phyloP scores from a whole-genome alignment of 2,797 vertebrate genomes.

The Sebastes wilsoni region DNA sequence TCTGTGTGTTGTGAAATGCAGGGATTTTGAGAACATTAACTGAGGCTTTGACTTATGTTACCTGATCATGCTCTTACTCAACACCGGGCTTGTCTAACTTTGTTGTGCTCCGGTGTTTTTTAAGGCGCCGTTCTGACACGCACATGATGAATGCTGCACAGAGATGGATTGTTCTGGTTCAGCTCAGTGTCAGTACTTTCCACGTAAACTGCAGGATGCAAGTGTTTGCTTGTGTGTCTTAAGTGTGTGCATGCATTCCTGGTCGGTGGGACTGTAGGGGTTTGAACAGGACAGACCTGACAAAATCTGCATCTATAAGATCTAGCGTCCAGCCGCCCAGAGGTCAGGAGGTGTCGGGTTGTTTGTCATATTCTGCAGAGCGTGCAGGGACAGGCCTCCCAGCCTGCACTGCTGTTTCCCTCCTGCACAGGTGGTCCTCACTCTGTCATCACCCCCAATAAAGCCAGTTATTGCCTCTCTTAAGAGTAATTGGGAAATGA shows the following conservation, averaged over 20 bases:
- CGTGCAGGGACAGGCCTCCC: conserved; percentile 62
- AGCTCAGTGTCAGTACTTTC: conserved; percentile 38
- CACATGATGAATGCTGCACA: conserved; percentile 51
- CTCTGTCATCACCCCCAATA: conserved; percentile 68
- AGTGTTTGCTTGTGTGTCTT: conserved; percentile 46
- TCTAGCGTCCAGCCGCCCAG: conserved; percentile 38
- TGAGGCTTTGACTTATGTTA: conserved; percentile 40
- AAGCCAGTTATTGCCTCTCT: conserved; percentile 61
- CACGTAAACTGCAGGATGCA: conserved; percentile 13
- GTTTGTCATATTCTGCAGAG: conserved; percentile 61
- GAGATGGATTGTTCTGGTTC: conserved; percentile 57
- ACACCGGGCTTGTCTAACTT: conserved; percentile 11
- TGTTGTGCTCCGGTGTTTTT: conserved; percentile 35
- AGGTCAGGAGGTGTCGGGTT: conserved; percentile 62
- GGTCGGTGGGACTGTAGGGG: neutral
- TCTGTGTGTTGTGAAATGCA: conserved; percentile 38
- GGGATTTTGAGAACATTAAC: conserved; percentile 32
- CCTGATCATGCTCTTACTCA: conserved; percentile 45
- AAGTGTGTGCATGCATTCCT: conserved; percentile 33
- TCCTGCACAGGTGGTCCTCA: conserved; percentile 56
- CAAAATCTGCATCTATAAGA: conserved; percentile 47
- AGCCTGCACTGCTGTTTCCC: conserved; percentile 20
- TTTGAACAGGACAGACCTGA: conserved; percentile 24
- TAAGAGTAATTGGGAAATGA: conserved; percentile 56
- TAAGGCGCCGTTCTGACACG: conserved; percentile 47